Evolutionary conservation across 2,888 invertebrate genomes (phyloP).

Genomic region (Incurvaria masculella): DNA sequence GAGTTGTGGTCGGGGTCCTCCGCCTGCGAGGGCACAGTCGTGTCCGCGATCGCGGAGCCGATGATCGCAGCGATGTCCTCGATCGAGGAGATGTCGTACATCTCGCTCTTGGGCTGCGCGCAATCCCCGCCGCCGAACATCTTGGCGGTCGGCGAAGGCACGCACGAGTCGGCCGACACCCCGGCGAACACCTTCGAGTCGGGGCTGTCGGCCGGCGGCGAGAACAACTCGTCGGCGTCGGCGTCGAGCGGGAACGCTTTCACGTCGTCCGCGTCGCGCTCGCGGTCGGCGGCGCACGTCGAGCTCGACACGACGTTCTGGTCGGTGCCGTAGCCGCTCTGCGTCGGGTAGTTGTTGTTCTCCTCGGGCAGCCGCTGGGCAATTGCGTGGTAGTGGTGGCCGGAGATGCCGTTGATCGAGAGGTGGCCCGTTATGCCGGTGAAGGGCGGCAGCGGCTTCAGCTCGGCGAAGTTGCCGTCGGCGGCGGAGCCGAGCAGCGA

Average conservation of each 20-base stretch:
- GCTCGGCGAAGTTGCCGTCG: conserved; percentile 70
- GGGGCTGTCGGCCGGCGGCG: conserved; percentile 44
- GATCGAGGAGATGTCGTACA: conserved; percentile 72
- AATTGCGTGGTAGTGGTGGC: conserved; percentile 84
- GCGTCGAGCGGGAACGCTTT: conserved; percentile 58
- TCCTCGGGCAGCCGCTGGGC: conserved; percentile 73
- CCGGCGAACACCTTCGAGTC: conserved; percentile 42
- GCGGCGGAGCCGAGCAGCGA: conserved; percentile 57
- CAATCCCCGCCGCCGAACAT: conserved; percentile 42
- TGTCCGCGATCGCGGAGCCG: conserved; percentile 85
- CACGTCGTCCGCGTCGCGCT: conserved; percentile 58
- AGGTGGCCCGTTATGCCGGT: conserved; percentile 83
- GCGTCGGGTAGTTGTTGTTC: conserved; percentile 66
- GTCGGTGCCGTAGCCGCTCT: conserved; percentile 60
- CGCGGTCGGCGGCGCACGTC: conserved; percentile 65
- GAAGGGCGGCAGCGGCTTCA: conserved; percentile 84
- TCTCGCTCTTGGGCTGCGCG: conserved; percentile 49
- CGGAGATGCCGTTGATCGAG: conserved; percentile 84
- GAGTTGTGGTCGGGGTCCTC: conserved; percentile 71
- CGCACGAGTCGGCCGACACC: conserved; percentile 48
- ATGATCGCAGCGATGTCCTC: conserved; percentile 85
- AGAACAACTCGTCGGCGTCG: conserved; percentile 45
- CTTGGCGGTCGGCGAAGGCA: conserved; percentile 42
- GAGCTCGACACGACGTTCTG: conserved; percentile 74
- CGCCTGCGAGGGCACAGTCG: conserved; percentile 74